Percentiles rank a stretch among this genome's conserved stretches.
Evolutionary conservation across 2,797 vertebrate genomes (phyloP).

Genomic region (Eptatretus atami): DNA sequence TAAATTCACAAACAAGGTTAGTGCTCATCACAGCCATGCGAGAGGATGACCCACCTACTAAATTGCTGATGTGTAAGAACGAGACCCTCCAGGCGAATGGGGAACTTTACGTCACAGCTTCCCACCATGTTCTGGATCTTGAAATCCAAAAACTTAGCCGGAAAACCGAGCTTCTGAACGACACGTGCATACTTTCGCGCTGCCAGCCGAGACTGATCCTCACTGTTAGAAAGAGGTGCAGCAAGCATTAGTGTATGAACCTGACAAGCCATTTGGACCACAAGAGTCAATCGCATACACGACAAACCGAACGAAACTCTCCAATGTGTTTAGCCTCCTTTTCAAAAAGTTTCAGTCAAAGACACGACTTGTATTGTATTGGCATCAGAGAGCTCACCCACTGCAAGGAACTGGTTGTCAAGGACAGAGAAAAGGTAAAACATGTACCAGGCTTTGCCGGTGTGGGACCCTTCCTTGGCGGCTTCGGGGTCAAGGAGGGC

Average conservation of each 20-base stretch:
- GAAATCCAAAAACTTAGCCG: constrained; percentile 69
- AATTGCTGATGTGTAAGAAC: constrained; percentile 75
- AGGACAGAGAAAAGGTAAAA: too few relatives aligned
- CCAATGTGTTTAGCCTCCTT: too few relatives aligned
- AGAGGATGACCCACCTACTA: constrained; percentile 30
- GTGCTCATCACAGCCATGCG: background rate
- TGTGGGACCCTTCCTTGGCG: too few relatives aligned
- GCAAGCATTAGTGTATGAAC: background rate
- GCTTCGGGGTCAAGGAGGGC: too few relatives aligned
- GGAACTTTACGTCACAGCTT: constrained; percentile 69
- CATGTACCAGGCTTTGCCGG: too few relatives aligned
- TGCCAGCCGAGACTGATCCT: constrained; percentile 62
- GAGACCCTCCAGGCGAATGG: constrained; percentile 55
- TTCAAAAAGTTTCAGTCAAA: too few relatives aligned
- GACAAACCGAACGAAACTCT: too few relatives aligned
- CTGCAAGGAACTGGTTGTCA: too few relatives aligned
- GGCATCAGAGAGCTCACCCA: too few relatives aligned
- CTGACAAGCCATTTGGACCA: too few relatives aligned
- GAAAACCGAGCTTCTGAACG: constrained; percentile 75
- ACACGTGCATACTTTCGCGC: constrained; percentile 63
- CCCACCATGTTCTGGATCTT: constrained; percentile 97
- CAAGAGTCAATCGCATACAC: too few relatives aligned
- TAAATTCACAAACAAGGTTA: background rate
- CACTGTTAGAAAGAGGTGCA: constrained; percentile 16
- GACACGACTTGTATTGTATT: too few relatives aligned